phyloP scores from a whole-genome alignment of 2,113 vertebrate species.

The Hemibates koningsi region DNA sequence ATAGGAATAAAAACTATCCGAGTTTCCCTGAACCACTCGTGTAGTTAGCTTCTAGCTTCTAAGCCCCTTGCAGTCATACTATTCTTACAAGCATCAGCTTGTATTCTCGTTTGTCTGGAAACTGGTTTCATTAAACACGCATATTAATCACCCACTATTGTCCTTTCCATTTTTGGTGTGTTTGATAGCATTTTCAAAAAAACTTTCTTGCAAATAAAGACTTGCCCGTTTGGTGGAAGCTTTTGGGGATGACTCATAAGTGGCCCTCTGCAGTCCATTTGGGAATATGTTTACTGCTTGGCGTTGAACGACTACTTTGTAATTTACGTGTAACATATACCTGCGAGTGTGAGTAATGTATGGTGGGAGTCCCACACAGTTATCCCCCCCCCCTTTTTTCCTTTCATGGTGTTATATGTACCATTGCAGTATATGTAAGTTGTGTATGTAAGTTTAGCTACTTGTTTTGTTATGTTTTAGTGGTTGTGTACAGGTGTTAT shows the following conservation, averaged over 20 bases:
- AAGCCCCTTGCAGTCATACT: not conserved
- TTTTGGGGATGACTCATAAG: not conserved
- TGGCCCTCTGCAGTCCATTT: not conserved
- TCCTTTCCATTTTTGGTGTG: not conserved
- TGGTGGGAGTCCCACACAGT: not conserved
- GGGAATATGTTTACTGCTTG: not conserved
- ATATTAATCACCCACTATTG: not conserved
- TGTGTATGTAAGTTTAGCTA: not conserved
- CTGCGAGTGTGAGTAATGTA: not conserved
- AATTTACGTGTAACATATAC: not conserved
- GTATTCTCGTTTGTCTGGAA: not conserved
- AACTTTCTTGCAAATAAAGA: not conserved
- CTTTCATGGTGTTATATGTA: not conserved
- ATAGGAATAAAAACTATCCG: not conserved
- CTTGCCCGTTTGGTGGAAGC: not conserved
- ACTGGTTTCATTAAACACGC: not conserved
- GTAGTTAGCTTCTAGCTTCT: not conserved
- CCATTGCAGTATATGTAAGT: not conserved
- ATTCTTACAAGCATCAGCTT: not conserved
- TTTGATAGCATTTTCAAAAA: not conserved
- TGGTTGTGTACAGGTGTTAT: not conserved
- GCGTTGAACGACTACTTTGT: not conserved
- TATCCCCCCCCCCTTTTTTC: rapidly evolving
- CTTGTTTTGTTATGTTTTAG: not conserved
- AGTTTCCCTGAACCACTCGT: not conserved